phyloP scores from a whole-genome alignment of 2,113 vertebrate species.

The Lamprotornis superbus region DNA sequence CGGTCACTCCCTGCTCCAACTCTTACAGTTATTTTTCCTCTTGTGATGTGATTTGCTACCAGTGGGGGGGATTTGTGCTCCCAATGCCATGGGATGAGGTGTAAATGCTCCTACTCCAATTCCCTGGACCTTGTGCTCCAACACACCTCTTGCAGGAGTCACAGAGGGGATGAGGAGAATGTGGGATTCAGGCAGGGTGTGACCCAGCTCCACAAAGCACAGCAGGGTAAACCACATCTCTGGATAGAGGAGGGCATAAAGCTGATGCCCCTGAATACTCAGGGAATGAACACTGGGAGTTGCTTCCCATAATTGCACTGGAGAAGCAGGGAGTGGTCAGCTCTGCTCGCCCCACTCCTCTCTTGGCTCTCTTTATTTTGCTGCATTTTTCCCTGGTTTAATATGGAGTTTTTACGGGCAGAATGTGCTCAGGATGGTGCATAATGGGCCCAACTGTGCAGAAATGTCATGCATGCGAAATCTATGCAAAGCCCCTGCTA shows the following conservation, averaged over 20 bases:
- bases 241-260: background rate
- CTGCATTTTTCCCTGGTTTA: conserved; percentile 12
- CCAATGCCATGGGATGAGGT: background rate
- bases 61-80: background rate
- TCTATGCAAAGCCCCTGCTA: conserved; percentile 69
- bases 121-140: fast-evolving
- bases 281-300: background rate
- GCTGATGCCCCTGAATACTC: background rate
- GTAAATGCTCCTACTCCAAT: background rate
- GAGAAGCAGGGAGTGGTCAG: background rate
- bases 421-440: conserved; percentile 56
- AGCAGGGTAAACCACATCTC: background rate
- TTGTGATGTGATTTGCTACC: background rate
- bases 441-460: conserved; percentile 72
- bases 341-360: background rate
- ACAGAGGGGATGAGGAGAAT: background rate
- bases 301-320: background rate
- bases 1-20: background rate
- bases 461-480: conserved; percentile 73
- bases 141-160: fast-evolving
- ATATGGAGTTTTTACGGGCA: conserved; percentile 35
- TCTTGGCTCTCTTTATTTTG: background rate
- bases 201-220: background rate
- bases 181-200: background rate
- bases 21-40: background rate